Percentiles rank a stretch among this genome's conserved stretches.
Evolutionary conservation across 2,888 invertebrate species (phyloP).

Genomic region (Lasioglossum zephyrum): DNA sequence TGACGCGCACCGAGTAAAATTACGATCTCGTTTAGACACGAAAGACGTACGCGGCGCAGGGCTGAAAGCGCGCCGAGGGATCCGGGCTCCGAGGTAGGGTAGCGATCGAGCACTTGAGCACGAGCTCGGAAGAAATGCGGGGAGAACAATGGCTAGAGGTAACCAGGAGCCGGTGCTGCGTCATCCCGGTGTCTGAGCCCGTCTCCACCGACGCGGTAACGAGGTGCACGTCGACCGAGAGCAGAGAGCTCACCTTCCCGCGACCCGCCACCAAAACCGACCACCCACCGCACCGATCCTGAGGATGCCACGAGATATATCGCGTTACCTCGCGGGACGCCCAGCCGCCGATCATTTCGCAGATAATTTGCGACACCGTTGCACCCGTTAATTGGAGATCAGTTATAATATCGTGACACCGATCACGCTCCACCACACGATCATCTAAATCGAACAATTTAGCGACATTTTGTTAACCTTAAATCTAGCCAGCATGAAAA

Average conservation of each 20-base stretch:
- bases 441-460: neutral
- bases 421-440: neutral
- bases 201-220: slow-evolving; percentile 78
- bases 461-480: too few species aligned
- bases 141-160: slow-evolving; percentile 82
- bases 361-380: slow-evolving; percentile 13
- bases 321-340: slow-evolving; percentile 39
- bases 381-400: slow-evolving; percentile 14
- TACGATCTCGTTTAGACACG: slow-evolving; percentile 57
- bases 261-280: slow-evolving; percentile 71
- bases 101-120: slow-evolving; percentile 83
- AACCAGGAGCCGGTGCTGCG: slow-evolving; percentile 81
- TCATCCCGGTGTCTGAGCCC: slow-evolving; percentile 80
- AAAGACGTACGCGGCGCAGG: slow-evolving; percentile 57
- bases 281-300: slow-evolving; percentile 62
- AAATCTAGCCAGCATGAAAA: too few species aligned
- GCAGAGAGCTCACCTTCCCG: slow-evolving; percentile 60
- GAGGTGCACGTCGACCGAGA: slow-evolving; percentile 68
- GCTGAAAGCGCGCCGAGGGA: slow-evolving; percentile 67
- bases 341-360: slow-evolving; percentile 1
- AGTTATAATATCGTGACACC: neutral
- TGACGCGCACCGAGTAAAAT: slow-evolving; percentile 34
- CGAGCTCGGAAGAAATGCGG: slow-evolving; percentile 83
- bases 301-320: slow-evolving; percentile 31
- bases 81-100: slow-evolving; percentile 75